These are phyloP conservation scores for Xanthorhoe designata DNA, from an alignment of 2,888 invertebrate genomes.

Conservation along the genomic window DNA sequence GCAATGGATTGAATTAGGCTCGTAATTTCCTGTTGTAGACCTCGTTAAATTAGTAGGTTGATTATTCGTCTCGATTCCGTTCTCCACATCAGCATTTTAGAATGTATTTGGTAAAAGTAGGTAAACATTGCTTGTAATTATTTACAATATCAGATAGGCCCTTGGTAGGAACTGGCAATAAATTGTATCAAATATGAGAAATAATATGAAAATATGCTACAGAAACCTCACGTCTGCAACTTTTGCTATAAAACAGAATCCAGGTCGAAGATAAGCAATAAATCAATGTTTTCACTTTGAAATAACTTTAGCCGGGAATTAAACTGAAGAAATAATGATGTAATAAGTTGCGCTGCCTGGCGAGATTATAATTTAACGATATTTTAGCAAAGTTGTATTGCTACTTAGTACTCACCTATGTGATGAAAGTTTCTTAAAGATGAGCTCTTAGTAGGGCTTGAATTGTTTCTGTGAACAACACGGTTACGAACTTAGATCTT, in stretches of 20 bases:
- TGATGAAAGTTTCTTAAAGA: conserved; percentile 51
- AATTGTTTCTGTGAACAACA: conserved; percentile 69
- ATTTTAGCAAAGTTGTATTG: conserved; percentile 50
- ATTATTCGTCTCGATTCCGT: conserved; percentile 31
- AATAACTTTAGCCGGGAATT: conserved; percentile 46
- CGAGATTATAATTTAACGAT: conserved; percentile 60
- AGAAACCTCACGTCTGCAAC: background rate
- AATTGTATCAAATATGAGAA: background rate
- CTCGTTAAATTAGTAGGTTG: conserved; percentile 49
- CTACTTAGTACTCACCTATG: conserved; percentile 58
- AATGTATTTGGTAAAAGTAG: background rate
- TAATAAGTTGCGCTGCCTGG: conserved; percentile 42
- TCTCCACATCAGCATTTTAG: background rate
- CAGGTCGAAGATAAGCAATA: conserved; percentile 47
- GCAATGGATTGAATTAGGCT: conserved; percentile 73
- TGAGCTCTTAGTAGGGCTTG: conserved; percentile 60
- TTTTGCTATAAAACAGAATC: conserved; percentile 34
- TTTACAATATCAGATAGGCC: no score
- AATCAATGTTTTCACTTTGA: conserved; percentile 59
- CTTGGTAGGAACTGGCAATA: background rate
- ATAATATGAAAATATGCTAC: background rate
- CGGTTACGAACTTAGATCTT: conserved; percentile 22
- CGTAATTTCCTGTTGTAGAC: conserved; percentile 66
- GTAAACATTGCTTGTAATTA: no score
- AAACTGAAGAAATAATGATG: conserved; percentile 53